Conservation (phyloP, 1,140 invertebrate species). For the Hyles vespertilio region DNA sequence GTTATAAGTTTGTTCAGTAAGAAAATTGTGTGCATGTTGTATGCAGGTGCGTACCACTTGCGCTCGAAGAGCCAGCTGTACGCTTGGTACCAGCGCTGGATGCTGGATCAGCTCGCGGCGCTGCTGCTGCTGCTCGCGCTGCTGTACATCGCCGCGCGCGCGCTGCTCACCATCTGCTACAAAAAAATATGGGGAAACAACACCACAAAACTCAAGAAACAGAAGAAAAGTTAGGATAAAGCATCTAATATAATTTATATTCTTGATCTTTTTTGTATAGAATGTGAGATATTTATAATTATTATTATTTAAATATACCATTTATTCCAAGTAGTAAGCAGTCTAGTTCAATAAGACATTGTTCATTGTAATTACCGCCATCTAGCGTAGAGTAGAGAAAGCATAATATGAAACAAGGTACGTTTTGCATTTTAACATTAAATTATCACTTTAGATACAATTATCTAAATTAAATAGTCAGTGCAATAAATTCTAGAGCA, state of each 20-base stretch:
- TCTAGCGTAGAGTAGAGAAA: no score
- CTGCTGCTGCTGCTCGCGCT: slow-evolving; percentile 5
- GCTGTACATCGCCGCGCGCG: background rate
- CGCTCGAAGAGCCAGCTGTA: slow-evolving; percentile 34
- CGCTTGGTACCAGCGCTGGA: slow-evolving; percentile 35
- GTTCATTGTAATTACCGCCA: no score
- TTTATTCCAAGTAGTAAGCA: no score
- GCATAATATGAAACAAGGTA: no score
- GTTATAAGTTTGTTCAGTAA: slow-evolving; percentile 1
- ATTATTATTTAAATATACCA: no score
- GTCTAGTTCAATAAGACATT: no score
- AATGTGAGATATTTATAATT: no score
- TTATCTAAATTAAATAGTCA: no score
- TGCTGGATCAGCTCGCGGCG: slow-evolving; percentile 29
- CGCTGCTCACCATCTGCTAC: background rate
- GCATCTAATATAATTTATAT: background rate
- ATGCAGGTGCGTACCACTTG: slow-evolving; percentile 42
- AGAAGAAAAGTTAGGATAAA: background rate
- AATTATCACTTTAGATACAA: no score
- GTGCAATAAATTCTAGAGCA: no score
- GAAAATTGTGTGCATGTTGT: background rate
- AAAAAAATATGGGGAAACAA: slow-evolving; percentile 1
- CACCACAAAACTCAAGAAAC: background rate
- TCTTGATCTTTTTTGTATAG: background rate
- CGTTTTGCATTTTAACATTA: no score